Evolutionary conservation across 2,797 vertebrate genomes (phyloP).

Genomic region (Bradypodion ventrale): DNA sequence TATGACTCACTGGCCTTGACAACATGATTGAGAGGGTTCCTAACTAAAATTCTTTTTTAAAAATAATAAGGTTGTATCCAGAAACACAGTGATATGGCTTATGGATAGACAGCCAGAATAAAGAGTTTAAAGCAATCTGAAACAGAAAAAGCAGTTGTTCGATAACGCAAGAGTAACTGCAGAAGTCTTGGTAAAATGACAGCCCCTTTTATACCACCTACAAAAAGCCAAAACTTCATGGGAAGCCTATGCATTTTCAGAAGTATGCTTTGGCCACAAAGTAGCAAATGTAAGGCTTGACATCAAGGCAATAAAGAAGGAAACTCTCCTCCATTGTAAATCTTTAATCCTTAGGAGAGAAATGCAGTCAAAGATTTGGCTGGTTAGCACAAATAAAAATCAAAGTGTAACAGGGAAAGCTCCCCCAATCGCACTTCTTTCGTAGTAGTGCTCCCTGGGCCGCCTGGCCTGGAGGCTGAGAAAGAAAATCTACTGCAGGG

Average conservation of each 20-base stretch:
- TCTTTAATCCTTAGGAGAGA: background rate
- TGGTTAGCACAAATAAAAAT: background rate
- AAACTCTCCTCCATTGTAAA: background rate
- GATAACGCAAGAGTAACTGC: constrained; percentile 33
- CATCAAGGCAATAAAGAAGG: background rate
- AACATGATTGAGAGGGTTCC: constrained; percentile 63
- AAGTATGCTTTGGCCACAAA: background rate
- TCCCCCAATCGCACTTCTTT: background rate
- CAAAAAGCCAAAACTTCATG: background rate
- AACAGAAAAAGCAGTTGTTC: constrained; percentile 29
- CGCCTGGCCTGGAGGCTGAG: no score
- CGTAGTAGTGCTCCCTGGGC: background rate
- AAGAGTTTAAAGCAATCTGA: constrained; percentile 20
- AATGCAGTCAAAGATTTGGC: background rate
- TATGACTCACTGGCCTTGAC: constrained; percentile 68
- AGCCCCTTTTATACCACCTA: background rate
- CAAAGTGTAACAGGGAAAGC: no score
- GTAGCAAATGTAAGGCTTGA: background rate
- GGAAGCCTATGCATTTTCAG: background rate
- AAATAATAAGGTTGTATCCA: constrained; percentile 62
- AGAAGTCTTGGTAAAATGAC: constrained; percentile 40
- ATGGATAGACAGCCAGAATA: constrained; percentile 11
- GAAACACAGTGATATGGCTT: constrained; percentile 45
- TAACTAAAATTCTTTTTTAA: constrained; percentile 43
- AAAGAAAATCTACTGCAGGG: background rate